phyloP scores from a whole-genome alignment of 1,140 invertebrate genomes.

The Drosophila mayri region DNA sequence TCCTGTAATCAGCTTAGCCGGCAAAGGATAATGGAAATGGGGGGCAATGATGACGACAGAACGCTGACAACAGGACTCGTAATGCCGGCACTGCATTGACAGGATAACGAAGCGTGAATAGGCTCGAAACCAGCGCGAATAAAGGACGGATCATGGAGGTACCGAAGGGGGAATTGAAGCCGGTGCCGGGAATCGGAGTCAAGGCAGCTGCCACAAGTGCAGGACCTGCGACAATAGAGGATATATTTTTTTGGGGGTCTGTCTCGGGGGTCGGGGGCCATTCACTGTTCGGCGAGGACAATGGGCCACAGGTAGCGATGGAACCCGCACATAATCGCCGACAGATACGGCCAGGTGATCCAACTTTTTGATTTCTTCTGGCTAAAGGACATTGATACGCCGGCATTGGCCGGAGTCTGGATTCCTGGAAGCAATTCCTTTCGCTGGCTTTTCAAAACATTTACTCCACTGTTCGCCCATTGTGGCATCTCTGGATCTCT shows the following conservation, averaged over 20 bases:
- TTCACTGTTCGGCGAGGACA: constrained; percentile 69
- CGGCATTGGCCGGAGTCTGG: constrained; percentile 27
- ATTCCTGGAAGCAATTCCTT: constrained; percentile 85
- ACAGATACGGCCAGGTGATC: constrained; percentile 80
- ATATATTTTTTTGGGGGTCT: constrained; percentile 47
- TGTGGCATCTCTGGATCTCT: constrained; percentile 26
- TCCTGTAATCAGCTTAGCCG: constrained; percentile 61
- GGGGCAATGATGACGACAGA: constrained; percentile 37
- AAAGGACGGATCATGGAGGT: constrained; percentile 14
- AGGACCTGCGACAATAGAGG: constrained; percentile 44
- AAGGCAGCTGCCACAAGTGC: constrained; percentile 76
- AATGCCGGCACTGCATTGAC: constrained; percentile 71
- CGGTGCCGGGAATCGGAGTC: constrained; percentile 30
- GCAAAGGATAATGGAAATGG: constrained; percentile 15
- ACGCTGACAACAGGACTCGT: constrained; percentile 64
- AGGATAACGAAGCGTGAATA: constrained; percentile 84
- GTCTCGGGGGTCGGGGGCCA: constrained; percentile 51
- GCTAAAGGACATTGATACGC: constrained; percentile 80
- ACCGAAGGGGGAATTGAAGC: constrained; percentile 9
- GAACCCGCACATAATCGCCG: constrained; percentile 73
- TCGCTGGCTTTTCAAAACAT: constrained; percentile 85
- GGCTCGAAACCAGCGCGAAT: constrained; percentile 75
- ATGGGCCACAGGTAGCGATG: constrained; percentile 69
- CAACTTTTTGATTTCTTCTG: constrained; percentile 84
- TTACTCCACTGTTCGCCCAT: constrained; percentile 76